These are phyloP conservation scores for Chymomyza amoena DNA, from an alignment of 2,888 invertebrate genomes.

Conservation along the genomic window DNA sequence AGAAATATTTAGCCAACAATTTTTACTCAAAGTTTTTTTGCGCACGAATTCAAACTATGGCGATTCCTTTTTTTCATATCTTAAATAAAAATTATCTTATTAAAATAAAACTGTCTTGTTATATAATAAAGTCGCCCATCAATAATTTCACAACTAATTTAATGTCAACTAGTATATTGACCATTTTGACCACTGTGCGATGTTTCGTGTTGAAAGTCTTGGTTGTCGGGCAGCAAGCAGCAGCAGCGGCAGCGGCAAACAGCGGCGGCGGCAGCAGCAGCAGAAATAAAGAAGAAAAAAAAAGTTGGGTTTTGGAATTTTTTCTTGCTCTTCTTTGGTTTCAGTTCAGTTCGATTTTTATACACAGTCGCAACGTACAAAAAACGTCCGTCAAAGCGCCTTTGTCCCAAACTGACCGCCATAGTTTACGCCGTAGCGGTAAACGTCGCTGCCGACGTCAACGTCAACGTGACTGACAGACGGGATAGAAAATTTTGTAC, in stretches of 20 bases:
- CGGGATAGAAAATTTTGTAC: not conserved
- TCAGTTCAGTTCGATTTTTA: slow-evolving; percentile 76
- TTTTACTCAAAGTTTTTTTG: no score
- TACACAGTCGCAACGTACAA: slow-evolving; percentile 71
- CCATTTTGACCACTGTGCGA: slow-evolving; percentile 8
- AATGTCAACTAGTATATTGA: no score
- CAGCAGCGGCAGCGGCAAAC: slow-evolving; percentile 20
- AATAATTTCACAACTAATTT: no score
- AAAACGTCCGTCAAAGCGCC: slow-evolving; percentile 31
- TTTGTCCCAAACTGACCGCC: slow-evolving; percentile 8
- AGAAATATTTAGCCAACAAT: no score
- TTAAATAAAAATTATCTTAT: no score
- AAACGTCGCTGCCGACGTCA: not conserved
- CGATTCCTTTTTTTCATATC: no score
- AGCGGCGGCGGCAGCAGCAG: slow-evolving; percentile 27
- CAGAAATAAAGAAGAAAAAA: slow-evolving; percentile 25
- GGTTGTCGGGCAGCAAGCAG: slow-evolving; percentile 24
- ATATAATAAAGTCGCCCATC: no score
- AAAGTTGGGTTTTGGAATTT: slow-evolving; percentile 77
- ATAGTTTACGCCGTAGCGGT: not conserved
- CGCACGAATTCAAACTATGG: no score
- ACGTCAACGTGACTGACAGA: not conserved
- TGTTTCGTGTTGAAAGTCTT: slow-evolving; percentile 56
- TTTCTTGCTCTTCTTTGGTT: slow-evolving; percentile 78
- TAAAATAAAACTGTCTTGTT: no score